Percentiles rank a stretch among this genome's conserved stretches.
These are phyloP conservation scores for Cisticola juncidis DNA, from an alignment of 2,113 vertebrate species.

Conservation along the genomic window DNA sequence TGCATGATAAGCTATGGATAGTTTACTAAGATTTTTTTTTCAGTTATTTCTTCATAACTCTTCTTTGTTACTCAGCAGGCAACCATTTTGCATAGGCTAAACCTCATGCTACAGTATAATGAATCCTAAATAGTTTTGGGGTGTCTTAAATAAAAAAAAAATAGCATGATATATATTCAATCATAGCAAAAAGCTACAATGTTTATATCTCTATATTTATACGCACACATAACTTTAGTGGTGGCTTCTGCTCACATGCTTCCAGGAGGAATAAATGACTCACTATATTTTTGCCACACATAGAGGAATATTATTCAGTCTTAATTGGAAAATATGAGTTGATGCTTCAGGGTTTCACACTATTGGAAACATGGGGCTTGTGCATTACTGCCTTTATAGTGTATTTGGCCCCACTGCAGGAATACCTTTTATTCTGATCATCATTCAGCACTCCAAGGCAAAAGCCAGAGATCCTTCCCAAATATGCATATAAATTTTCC, in stretches of 20 bases:
- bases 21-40: background rate
- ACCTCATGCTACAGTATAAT: background rate
- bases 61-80: background rate
- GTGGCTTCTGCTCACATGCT: slow-evolving; percentile 40
- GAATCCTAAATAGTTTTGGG: background rate
- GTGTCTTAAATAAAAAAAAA: background rate
- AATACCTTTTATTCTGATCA: slow-evolving; percentile 60
- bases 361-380: background rate
- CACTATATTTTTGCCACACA: slow-evolving; percentile 52
- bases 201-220: too few species aligned
- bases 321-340: slow-evolving; percentile 66
- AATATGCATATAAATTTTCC: slow-evolving; percentile 63
- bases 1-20: background rate
- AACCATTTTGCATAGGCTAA: background rate
- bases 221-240: background rate
- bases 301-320: slow-evolving; percentile 53
- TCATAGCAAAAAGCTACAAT: background rate
- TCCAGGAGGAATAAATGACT: slow-evolving; percentile 61
- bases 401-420: slow-evolving; percentile 52
- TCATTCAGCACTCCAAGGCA: slow-evolving; percentile 50
- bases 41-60: background rate
- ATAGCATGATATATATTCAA: background rate
- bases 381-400: background rate
- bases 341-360: slow-evolving; percentile 44
- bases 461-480: slow-evolving; percentile 54